Base-by-base conservation (phyloP, 2,888 invertebrate species). In the Monochamus alternatus region DNA sequence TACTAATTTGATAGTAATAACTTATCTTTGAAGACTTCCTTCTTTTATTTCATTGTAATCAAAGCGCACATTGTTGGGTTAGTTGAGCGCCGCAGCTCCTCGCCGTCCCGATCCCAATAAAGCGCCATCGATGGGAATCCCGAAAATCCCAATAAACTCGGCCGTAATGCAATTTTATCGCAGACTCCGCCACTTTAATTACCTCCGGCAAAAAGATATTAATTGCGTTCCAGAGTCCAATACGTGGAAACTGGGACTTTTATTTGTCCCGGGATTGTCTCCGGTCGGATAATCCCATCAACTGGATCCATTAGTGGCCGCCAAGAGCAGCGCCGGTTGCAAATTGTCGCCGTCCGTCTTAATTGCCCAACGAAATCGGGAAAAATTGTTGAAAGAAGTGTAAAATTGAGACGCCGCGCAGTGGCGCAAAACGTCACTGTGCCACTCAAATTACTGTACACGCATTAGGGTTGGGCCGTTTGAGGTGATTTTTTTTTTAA, bases 91-190 rank as follows among this genome's bases (percentile, higher is more conserved):
- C 38, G 38, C 38, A 38, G 7, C 38, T 38, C 5, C 38, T 38
- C 38, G 38, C 38, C 3, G 38, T 3, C 38, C 38, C 38, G 38
- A 38, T 38, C 5, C 38, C 38, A 38, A 38, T 38, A 38, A 38
- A 38, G 7, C 38, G 38, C 38, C 38, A 38, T 38, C 38, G 83
- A 83, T 83, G 81, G 83, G 79, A 72, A 80, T 78, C 76, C 76
- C 81, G 81, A 80, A 83, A 84, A 82, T 83, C 82, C 83, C 80
- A 83, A 84, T 84, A 83, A 81, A 81, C 76, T 80, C 74, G 79
- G 78, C 78, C 80, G 68, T 81, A 81, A 83, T 81, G 80, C 82
- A 81, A 84, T 84, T 84, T 81, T 77, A 81, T 76, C 80, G 76
- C 74, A 81, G 81, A 80, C 80, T 81, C 22, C 80, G 78, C 77